phyloP scores from a whole-genome alignment of 2,888 invertebrate genomes.

The Lumbricus terrestris region DNA sequence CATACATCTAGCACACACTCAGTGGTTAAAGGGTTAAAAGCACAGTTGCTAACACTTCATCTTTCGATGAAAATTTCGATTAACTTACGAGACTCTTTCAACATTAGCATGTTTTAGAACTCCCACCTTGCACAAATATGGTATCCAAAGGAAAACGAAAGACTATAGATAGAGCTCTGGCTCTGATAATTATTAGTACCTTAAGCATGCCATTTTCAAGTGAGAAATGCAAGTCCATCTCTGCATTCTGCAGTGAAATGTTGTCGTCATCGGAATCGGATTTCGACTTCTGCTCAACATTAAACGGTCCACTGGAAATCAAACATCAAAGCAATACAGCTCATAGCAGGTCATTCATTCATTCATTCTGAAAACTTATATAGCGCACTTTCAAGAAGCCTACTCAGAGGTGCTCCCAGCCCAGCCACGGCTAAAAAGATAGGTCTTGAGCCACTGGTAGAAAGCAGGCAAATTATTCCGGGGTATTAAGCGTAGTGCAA shows the following conservation, averaged over 20 bases:
- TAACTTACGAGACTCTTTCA: too few species aligned
- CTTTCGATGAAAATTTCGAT: too few species aligned
- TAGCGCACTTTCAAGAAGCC: too few species aligned
- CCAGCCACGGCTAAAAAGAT: too few species aligned
- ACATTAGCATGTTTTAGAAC: background rate
- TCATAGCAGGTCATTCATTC: background rate
- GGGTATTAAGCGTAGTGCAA: too few species aligned
- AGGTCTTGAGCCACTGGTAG: too few species aligned
- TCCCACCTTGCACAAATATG: background rate
- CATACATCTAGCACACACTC: too few species aligned
- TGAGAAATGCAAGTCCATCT: conserved; percentile 7
- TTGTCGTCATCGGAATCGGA: background rate
- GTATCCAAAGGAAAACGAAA: background rate
- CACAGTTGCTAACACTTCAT: too few species aligned
- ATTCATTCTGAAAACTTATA: too few species aligned
- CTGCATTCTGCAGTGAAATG: conserved; percentile 24
- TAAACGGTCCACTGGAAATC: background rate
- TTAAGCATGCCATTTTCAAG: conserved; percentile 18
- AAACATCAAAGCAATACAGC: background rate
- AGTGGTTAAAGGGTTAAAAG: too few species aligned
- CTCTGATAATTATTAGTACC: conserved; percentile 16
- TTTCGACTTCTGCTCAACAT: background rate
- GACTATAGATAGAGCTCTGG: background rate
- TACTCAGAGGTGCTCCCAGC: too few species aligned
- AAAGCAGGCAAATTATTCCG: too few species aligned